Conservation (phyloP, 2,797 vertebrate species). For the Xerus rutilus region DNA sequence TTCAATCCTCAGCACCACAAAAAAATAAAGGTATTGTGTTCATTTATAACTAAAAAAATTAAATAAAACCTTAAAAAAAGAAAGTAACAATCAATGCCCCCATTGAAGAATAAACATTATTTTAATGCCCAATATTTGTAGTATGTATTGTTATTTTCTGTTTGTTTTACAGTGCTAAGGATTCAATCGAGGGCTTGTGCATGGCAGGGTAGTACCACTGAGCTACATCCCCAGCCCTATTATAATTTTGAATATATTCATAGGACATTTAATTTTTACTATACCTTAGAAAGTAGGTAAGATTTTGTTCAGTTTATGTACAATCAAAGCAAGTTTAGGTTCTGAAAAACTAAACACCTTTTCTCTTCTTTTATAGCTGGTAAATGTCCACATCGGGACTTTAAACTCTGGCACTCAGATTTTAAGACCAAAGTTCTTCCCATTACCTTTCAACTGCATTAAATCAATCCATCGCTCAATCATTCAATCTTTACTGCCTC, state of each 20-base stretch:
- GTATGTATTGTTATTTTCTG: background rate
- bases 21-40: too few relatives aligned
- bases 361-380: background rate
- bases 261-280: slow-evolving; percentile 1
- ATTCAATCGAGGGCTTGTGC: background rate
- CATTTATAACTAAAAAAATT: too few relatives aligned
- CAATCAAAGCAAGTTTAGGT: background rate
- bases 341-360: background rate
- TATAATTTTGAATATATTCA: background rate
- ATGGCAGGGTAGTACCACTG: background rate
- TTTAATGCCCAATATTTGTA: background rate
- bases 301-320: background rate
- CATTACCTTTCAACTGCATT: background rate
- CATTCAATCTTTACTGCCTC: background rate
- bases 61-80: too few relatives aligned
- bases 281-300: background rate
- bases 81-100: background rate
- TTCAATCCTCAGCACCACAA: too few relatives aligned
- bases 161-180: background rate
- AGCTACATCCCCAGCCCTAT: too few relatives aligned
- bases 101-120: background rate
- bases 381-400: background rate
- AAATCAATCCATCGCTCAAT: background rate
- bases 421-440: background rate
- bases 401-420: background rate